Evolutionary conservation across 2,888 invertebrate species (phyloP), one percentile per base, ranked within the genome.

Genomic region (Ophion ellenae): DNA sequence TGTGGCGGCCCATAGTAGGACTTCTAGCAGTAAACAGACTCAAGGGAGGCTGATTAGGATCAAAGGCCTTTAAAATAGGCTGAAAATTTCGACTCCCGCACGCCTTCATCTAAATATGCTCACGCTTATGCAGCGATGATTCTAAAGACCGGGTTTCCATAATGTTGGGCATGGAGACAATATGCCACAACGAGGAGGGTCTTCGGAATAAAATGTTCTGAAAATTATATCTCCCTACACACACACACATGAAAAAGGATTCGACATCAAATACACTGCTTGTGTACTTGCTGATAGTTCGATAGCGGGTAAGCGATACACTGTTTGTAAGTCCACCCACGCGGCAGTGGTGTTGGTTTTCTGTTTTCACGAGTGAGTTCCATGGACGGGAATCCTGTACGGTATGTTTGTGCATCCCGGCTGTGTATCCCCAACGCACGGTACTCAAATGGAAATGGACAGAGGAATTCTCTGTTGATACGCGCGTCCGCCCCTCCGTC

Each of bases 401-500:
- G 77, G 71, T 73, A 32, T 75, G 79, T 83, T 83, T 85, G 78
- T 83, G 69, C 71, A 83, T 81, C 79, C 84, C 66, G 66, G 66
- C 79, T 70, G 73, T 74, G 61, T 83, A 71, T n/a, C 11, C 74
- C 63, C 63, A 40, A 59, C 59, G 79, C 28, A 77, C 71, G 82
- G 77, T 86, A 76, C 83, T 81, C 83, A 75, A 81, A 86, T 86
- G 78, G 83, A 86, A 84, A 84, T 81, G 80, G 83, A 87, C 83
- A 70, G 85, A 81, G 83, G 71, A 77, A 83, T 84, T 84, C 84
- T 82, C 81, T 81, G 74, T 80, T 74, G 45, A 80, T 84, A 70
- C 80, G 66, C 71, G 47, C 14, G 14, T 47, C 47, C 47, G 47
- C 7, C 14, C 14, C 67, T 71, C 32, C 61, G 47, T 76, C 63